Percentiles rank a stretch among this genome's conserved stretches.
Evolutionary conservation across 2,888 invertebrate genomes (phyloP).

Genomic region (Phaonia tiefii): DNA sequence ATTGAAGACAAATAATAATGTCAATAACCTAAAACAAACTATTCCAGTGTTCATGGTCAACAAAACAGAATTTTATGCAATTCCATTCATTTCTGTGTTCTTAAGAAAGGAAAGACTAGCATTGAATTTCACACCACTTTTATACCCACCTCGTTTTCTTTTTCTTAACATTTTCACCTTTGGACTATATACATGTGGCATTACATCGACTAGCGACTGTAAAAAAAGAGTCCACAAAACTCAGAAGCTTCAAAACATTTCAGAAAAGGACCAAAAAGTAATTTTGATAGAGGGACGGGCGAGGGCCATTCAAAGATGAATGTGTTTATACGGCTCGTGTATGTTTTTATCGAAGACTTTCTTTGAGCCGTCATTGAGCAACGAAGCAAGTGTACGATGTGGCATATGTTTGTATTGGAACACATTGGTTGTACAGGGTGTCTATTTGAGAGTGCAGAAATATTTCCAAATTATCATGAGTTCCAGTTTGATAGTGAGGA

Average conservation of each 20-base stretch:
- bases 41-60: too few relatives aligned
- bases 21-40: too few relatives aligned
- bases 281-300: not conserved
- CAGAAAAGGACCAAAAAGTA: constrained; percentile 34
- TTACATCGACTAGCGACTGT: not conserved
- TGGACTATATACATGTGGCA: constrained; percentile 43
- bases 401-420: not conserved
- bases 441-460: too few relatives aligned
- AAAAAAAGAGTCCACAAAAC: constrained; percentile 23
- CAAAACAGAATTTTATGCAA: too few relatives aligned
- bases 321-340: constrained; percentile 39
- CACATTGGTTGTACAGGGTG: too few relatives aligned
- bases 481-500: too few relatives aligned
- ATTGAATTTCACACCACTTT: too few relatives aligned
- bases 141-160: not conserved
- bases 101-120: too few relatives aligned
- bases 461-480: too few relatives aligned
- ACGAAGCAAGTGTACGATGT: constrained; percentile 56
- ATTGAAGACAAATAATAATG: too few relatives aligned
- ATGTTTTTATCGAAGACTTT: constrained; percentile 35
- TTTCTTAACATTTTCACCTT: constrained; percentile 8
- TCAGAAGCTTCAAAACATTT: constrained; percentile 61
- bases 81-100: too few relatives aligned
- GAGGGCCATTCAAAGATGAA: constrained; percentile 40
- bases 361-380: constrained; percentile 31